Base-by-base conservation (phyloP, 2,113 vertebrate genomes). In the Piprites chloris region DNA sequence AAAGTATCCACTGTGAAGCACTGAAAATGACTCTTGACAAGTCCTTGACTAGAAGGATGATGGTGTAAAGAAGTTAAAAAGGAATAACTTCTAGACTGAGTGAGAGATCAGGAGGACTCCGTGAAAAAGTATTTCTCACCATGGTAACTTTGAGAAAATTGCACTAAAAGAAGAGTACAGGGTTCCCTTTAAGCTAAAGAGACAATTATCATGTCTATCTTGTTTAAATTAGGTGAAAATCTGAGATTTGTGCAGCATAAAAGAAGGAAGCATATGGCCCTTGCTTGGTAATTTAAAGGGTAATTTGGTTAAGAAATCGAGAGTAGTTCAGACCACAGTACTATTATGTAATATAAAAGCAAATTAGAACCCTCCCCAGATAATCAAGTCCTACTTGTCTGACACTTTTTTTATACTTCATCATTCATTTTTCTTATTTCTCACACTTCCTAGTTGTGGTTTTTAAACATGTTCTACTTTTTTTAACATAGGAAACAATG, bases 251-350 rank as follows among this genome's bases (percentile, higher is more conserved):
- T 2, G 3, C 52, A 79, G 71, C 89, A 95, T 94, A 97, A 97
- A 96, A 96, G 90, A 95, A 84, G 84, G 91, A 96, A 97, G 78
- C 96, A 97, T 95, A 96, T 97, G 95, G 88, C 94, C 56, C 91
- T 92, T 96, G 65, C 68, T 93, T 96, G 75, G 77, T 95, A 97
- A 97, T 97, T 97, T 95, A 97, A 96, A 96, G 95, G 76, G 89
- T 97, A 97, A 97, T 96, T 97, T 97, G 88, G 71, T 96, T 96
- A 97, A 96, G 96, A 95, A 91, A 95, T 87, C 81, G 94, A 95
- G 89, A 96, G 71, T 76, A 77, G 85, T 94, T 96, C 82, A 95
- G 81, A 77, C 68, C 79, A 85, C 56, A 74, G 78, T 69, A 74
- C 96, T 97, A 92, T 94, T 93, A 84, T 89, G 79, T 88, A 94